These are phyloP conservation scores for Odocoileus hemionus DNA, from an alignment of 2,113 vertebrate species.

Conservation along the genomic window DNA sequence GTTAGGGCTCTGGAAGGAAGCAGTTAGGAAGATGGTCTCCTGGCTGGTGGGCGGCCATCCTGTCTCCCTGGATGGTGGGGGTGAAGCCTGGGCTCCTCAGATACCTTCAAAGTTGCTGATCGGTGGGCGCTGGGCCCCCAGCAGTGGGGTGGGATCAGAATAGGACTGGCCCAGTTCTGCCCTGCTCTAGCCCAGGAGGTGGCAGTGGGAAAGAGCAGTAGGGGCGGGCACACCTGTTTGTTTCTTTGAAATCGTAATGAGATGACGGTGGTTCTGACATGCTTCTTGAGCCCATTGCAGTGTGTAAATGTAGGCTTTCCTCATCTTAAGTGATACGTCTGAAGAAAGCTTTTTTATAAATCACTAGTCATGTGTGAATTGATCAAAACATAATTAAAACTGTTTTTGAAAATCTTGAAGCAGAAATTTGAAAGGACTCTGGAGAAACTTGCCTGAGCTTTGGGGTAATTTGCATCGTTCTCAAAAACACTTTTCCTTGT, in stretches of 20 bases:
- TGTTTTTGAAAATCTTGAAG: not conserved
- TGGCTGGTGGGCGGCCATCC: rapidly evolving
- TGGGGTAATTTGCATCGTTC: not conserved
- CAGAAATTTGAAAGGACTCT: not conserved
- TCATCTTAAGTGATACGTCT: not conserved
- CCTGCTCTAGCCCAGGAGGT: not conserved
- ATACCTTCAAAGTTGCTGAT: rapidly evolving
- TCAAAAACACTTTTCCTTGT: not conserved
- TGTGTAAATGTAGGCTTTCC: not conserved
- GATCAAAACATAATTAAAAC: not conserved
- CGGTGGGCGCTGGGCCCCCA: rapidly evolving
- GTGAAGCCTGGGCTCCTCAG: not conserved
- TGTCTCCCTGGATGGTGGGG: not conserved
- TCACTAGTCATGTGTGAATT: not conserved
- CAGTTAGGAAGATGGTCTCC: not conserved
- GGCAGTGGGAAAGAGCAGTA: not conserved
- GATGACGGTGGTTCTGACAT: no score
- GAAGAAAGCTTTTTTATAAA: not conserved
- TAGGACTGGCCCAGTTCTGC: not conserved
- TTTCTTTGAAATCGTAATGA: not conserved
- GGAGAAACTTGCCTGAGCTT: not conserved
- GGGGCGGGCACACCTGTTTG: rapidly evolving
- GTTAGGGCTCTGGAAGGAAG: not conserved
- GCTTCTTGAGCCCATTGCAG: not conserved
- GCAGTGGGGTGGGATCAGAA: not conserved